A percentile compares a stretch with the other conserved stretches of the same genome.
These are phyloP conservation scores for Sesamia nonagrioides DNA, from an alignment of 1,140 invertebrate genomes.

Conservation along the genomic window DNA sequence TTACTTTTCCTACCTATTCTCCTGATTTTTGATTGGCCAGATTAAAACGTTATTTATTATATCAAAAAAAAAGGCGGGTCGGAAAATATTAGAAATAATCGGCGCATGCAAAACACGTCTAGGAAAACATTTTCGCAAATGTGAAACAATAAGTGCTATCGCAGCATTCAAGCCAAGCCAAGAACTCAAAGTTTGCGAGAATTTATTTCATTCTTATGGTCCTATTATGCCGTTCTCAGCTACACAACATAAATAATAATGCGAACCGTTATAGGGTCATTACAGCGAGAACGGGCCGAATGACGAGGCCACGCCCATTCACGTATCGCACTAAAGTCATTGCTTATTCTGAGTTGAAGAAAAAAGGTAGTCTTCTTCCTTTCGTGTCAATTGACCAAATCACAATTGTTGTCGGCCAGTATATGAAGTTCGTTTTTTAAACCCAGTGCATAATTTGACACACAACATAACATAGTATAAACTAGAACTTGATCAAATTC, in stretches of 20 bases:
- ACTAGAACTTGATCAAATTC: too few relatives aligned
- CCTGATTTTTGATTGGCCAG: too few relatives aligned
- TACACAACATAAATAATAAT: slow-evolving; percentile 87
- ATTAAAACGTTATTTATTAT: too few relatives aligned
- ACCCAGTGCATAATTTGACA: too few relatives aligned
- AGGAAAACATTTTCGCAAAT: slow-evolving; percentile 68
- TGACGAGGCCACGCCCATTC: slow-evolving; percentile 64
- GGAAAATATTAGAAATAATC: slow-evolving; percentile 57
- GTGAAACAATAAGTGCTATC: slow-evolving; percentile 75
- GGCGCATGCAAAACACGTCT: slow-evolving; percentile 62
- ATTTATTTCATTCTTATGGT: slow-evolving; percentile 86
- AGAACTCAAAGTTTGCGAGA: slow-evolving; percentile 81
- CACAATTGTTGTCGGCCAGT: too few relatives aligned
- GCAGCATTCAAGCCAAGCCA: slow-evolving; percentile 72
- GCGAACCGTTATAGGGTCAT: slow-evolving; percentile 83
- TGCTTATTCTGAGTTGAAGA: slow-evolving; percentile 51
- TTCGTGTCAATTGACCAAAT: too few relatives aligned
- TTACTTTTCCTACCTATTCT: too few relatives aligned
- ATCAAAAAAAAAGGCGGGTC: neutral
- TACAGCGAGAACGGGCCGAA: slow-evolving; percentile 75
- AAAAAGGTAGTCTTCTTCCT: neutral
- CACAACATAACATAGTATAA: too few relatives aligned
- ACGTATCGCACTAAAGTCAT: slow-evolving; percentile 60
- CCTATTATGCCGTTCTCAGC: slow-evolving; percentile 84
- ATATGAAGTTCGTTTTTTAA: too few relatives aligned